Percentiles rank a stretch among this genome's conserved stretches.
Conservation (phyloP, 2,113 vertebrate genomes). For the Balaeniceps rex region DNA sequence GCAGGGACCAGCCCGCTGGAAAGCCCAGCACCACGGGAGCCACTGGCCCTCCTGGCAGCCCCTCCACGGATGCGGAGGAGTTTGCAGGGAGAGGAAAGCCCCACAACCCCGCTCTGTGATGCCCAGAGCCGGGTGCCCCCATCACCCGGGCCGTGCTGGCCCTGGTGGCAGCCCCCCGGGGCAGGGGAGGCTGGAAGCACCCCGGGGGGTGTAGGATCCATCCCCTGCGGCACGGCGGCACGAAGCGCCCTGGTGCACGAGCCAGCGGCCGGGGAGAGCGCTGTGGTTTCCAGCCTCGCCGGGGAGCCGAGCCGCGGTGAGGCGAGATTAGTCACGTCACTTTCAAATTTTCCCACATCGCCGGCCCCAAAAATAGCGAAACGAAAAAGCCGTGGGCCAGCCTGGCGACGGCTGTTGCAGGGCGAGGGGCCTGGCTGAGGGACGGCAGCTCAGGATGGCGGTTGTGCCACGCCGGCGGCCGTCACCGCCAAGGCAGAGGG, state of each 20-base stretch:
- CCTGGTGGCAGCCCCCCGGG: no score
- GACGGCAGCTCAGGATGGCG: neutral
- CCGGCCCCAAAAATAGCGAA: neutral
- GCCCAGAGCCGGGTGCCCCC: neutral
- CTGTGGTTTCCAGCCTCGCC: slow-evolving; percentile 63
- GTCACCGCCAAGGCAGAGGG: accelerated
- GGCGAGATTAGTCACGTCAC: slow-evolving; percentile 61
- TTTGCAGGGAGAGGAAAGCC: neutral
- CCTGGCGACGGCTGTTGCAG: neutral
- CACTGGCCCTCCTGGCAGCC: accelerated
- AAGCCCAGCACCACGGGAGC: neutral
- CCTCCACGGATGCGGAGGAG: neutral
- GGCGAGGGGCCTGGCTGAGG: neutral
- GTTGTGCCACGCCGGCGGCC: neutral
- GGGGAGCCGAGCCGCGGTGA: slow-evolving; percentile 11
- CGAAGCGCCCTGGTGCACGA: neutral
- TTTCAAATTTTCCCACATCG: slow-evolving; percentile 59
- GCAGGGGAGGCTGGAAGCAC: neutral
- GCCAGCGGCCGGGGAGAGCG: neutral
- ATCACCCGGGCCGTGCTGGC: accelerated
- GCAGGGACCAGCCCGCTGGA: neutral
- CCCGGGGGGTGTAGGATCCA: neutral
- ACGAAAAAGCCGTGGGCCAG: neutral
- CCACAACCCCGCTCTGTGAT: accelerated
- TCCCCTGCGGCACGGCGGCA: accelerated